Percentiles rank a stretch among this genome's conserved stretches.
Evolutionary conservation across 35 echinoderm and acorn worm species (phyloP).

Genomic region (Anneissia japonica): DNA sequence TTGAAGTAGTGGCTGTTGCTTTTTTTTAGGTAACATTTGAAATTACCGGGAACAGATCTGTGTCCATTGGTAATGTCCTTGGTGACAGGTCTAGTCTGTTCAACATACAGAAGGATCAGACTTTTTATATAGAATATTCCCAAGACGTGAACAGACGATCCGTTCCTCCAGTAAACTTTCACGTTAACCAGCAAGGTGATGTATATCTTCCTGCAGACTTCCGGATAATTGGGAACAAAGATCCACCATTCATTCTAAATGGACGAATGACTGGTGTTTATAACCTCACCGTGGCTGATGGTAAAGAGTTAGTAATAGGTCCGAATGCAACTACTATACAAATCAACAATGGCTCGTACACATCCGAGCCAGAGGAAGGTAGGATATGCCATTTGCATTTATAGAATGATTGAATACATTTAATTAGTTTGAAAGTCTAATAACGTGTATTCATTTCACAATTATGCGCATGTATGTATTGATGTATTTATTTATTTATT

Average conservation of each 20-base stretch:
- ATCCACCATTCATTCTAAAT: conserved; percentile 63
- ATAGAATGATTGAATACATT: too few species aligned
- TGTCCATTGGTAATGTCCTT: conserved; percentile 56
- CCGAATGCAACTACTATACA: conserved; percentile 66
- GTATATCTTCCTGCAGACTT: conserved; percentile 69
- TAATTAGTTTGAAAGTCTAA: too few species aligned
- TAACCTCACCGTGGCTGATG: conserved; percentile 63
- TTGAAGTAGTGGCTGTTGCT: too few species aligned
- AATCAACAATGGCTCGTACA: conserved; percentile 61
- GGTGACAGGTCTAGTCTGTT: conserved; percentile 59
- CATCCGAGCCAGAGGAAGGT: conserved; percentile 48
- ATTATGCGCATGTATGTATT: too few species aligned
- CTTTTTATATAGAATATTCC: conserved; percentile 78
- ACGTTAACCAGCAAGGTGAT: conserved; percentile 38
- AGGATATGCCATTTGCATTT: too few species aligned
- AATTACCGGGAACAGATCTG: conserved; percentile 4
- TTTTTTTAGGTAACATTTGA: neutral
- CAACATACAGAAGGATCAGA: conserved; percentile 55
- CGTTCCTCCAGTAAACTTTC: conserved; percentile 72
- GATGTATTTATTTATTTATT: too few species aligned
- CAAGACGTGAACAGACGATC: conserved; percentile 43
- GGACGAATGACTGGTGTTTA: conserved; percentile 64
- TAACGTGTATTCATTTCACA: too few species aligned
- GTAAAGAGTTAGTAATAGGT: conserved; percentile 53
- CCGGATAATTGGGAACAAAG: conserved; percentile 43